Base-by-base conservation (phyloP, 2,888 invertebrate genomes). In the Nowickia ferox region DNA sequence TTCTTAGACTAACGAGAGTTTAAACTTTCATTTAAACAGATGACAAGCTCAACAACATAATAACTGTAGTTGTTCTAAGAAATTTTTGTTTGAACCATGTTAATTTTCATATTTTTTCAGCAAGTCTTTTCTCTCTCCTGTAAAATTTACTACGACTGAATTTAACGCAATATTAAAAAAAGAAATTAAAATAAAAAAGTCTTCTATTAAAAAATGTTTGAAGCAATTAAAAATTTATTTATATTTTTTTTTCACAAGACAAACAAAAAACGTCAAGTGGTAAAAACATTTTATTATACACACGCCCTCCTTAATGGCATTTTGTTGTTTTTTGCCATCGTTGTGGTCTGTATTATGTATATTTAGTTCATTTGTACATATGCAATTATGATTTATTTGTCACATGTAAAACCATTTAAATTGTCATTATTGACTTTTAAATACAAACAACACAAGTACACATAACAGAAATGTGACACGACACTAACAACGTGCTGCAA, bases 381-480 rank as follows among this genome's bases (percentile, higher is more conserved):
- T 46, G 17, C 71, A 72, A 77, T 82, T 82, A 72, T 83, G 83
- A 83, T 77, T 71, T 83, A 77, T 77, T 72, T 83, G 83, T 83
- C 77, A 77, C 77, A 77, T 71, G 66, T 72, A 59, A 77, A 83
- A 51, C 57, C 59, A 72, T 83, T 77, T 77, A 83, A 83, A 83
- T 66, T 65, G 51, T 57, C 51, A 83, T 59, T 77, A 83, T 82
- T 76, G 82, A 48, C 68, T 69, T 68, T 80, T 82, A 63, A 82
- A 59, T 74, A 71, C 53, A 53, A 8, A 48, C n/a, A 48, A 53
- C 30, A 6, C 13, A 2, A 30, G 0, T 57, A 2, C 40, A 80
- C 17, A 59, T 51, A 66, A 55, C 44, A 48, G 48, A 42, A 57
- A 77, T 72, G 51, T 77, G 72, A 71, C 46, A 44, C 55, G 59